Percentiles rank a stretch among this genome's conserved stretches.
Evolutionary conservation across 2,797 vertebrate species (phyloP).

Genomic region (Bradypus variegatus): DNA sequence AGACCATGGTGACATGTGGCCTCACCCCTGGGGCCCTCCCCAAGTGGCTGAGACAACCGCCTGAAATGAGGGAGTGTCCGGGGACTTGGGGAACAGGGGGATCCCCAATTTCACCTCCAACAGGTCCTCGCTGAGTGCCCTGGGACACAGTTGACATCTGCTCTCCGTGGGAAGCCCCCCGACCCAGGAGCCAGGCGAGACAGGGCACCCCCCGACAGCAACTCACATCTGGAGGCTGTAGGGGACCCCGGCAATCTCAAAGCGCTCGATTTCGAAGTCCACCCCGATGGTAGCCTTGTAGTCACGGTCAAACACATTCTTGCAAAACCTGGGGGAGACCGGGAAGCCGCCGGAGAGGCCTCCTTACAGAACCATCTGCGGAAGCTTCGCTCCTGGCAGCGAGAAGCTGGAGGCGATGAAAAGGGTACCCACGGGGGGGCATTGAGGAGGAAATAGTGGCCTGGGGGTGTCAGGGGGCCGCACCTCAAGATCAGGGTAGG

Average conservation of each 20-base stretch:
- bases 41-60: neutral
- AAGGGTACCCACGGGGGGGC: rapidly evolving
- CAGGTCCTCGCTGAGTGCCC: neutral
- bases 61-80: rapidly evolving
- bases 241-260: constrained; percentile 85
- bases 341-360: neutral
- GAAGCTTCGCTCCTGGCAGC: neutral
- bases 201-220: neutral
- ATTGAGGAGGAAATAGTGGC: neutral
- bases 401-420: neutral
- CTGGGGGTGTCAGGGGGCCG: neutral
- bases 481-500: too few species aligned
- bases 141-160: neutral
- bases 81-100: neutral
- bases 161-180: neutral
- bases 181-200: rapidly evolving
- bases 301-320: constrained; percentile 85
- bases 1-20: neutral
- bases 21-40: too few species aligned
- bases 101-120: neutral
- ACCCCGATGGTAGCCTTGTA: constrained; percentile 95
- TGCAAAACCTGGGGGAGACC: constrained; percentile 81
- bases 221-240: constrained; percentile 91
- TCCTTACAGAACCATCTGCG: rapidly evolving
- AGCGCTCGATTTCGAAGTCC: constrained; percentile 92